Percentiles rank a stretch among this genome's conserved stretches.
phyloP scores from a whole-genome alignment of 2,888 invertebrate genomes.

The Drosophila borborema region DNA sequence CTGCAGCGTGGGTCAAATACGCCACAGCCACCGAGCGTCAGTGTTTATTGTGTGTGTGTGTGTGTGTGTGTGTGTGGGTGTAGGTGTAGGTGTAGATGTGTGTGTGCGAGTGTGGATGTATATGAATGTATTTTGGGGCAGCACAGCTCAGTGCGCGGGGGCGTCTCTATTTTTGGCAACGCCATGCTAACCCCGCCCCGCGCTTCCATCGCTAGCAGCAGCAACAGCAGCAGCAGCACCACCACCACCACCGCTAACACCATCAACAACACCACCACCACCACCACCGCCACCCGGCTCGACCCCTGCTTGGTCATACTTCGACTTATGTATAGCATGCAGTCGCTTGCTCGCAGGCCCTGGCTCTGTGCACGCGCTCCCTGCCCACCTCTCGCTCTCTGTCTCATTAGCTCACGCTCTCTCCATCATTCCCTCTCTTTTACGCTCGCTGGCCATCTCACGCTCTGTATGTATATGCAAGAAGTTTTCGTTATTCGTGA shows the following conservation, averaged over 20 bases:
- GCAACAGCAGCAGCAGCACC: neutral
- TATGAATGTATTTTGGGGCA: constrained; percentile 30
- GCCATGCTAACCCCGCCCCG: constrained; percentile 26
- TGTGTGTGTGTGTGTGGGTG: constrained; percentile 29
- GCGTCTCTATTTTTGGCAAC: constrained; percentile 77
- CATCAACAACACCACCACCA: neutral
- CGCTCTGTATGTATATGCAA: constrained; percentile 52
- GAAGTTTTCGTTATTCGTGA: constrained; percentile 78
- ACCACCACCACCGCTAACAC: neutral
- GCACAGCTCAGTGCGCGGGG: constrained; percentile 56
- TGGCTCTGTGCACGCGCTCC: constrained; percentile 43
- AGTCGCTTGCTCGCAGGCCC: constrained; percentile 53
- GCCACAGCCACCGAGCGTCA: constrained; percentile 19
- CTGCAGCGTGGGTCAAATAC: constrained; percentile 67
- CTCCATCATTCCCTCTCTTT: constrained; percentile 18
- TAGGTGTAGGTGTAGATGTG: constrained; percentile 14
- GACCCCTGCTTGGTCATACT: constrained; percentile 37
- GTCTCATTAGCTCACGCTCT: constrained; percentile 9
- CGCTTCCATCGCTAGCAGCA: constrained; percentile 1
- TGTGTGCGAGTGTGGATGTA: constrained; percentile 19
- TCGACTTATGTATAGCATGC: constrained; percentile 52
- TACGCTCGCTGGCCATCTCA: constrained; percentile 20
- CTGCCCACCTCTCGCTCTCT: constrained; percentile 3
- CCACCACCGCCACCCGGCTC: constrained; percentile 32
- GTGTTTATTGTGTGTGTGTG: constrained; percentile 7